Percentiles rank a stretch among this genome's conserved stretches.
These are phyloP conservation scores for Todus mexicanus DNA, from an alignment of 2,797 vertebrate species.

Conservation along the genomic window DNA sequence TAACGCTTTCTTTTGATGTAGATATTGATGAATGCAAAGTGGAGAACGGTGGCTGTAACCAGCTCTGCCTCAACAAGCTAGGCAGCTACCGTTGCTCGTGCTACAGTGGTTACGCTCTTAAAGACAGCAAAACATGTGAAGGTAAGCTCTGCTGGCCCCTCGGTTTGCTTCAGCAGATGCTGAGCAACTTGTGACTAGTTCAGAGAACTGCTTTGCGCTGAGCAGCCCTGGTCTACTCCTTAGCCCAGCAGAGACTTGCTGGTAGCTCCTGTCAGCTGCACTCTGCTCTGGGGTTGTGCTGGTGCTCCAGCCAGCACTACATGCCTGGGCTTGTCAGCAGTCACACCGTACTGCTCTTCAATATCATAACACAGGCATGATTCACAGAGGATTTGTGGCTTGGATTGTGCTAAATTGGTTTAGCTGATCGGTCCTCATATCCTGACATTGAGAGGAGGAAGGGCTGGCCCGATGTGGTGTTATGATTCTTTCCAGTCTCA, in stretches of 20 bases:
- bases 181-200: not conserved
- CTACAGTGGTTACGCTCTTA: conserved; percentile 81
- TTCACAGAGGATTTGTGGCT: conserved; percentile 40
- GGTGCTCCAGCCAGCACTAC: not conserved
- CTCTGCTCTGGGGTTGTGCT: not conserved
- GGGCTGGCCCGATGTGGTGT: not conserved
- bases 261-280: not conserved
- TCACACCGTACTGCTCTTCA: not conserved
- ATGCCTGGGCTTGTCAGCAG: conserved; percentile 5
- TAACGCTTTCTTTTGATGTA: conserved; percentile 58
- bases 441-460: not conserved
- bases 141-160: conserved; percentile 74
- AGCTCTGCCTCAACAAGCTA: conserved; percentile 86
- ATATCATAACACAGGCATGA: not conserved
- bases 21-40: conserved; percentile 90
- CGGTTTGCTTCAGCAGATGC: not conserved
- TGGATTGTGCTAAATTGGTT: not conserved
- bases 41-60: conserved; percentile 85
- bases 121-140: conserved; percentile 79
- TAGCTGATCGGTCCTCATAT: not conserved
- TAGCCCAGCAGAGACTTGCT: not conserved
- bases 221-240: not conserved
- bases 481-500: not conserved
- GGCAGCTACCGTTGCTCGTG: conserved; percentile 93
- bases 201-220: not conserved